Conservation (phyloP, 2,113 vertebrate species). For the Scophthalmus maximus region DNA sequence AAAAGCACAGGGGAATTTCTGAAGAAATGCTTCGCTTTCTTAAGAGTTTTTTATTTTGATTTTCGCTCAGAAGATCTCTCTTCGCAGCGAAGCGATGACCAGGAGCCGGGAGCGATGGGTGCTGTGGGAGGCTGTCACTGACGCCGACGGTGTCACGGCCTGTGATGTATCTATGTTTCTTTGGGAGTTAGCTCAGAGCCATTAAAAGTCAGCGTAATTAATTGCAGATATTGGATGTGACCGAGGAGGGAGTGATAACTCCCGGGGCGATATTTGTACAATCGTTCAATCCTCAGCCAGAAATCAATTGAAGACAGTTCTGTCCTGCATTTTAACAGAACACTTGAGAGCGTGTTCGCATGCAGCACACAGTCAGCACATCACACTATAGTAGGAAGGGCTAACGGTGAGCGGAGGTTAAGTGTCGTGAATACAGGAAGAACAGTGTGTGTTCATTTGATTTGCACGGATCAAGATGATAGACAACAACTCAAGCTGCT, state of each 20-base stretch:
- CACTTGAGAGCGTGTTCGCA: neutral
- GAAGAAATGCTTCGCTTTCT: neutral
- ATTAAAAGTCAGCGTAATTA: constrained; percentile 47
- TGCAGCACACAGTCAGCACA: neutral
- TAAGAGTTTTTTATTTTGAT: neutral
- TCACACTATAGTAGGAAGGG: neutral
- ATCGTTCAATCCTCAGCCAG: constrained; percentile 41
- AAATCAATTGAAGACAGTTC: constrained; percentile 58
- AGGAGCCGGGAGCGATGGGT: neutral
- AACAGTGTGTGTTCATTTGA: neutral
- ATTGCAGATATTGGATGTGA: constrained; percentile 60
- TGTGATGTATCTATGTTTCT: neutral
- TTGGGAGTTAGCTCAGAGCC: constrained; percentile 19
- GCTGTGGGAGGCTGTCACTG: neutral
- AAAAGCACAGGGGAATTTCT: neutral
- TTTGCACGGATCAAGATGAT: constrained; percentile 4
- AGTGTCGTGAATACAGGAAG: neutral
- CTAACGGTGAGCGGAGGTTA: neutral
- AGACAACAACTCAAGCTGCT: neutral
- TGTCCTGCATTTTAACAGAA: constrained; percentile 27
- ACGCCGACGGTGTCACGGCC: neutral
- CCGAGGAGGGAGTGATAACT: constrained; percentile 44
- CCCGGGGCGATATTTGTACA: constrained; percentile 42
- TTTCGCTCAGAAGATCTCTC: neutral
- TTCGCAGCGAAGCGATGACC: neutral